A percentile compares a stretch with the other conserved stretches of the same genome.
Evolutionary conservation across 1,140 invertebrate genomes (phyloP).

Genomic region (Pectinophora gossypiella): DNA sequence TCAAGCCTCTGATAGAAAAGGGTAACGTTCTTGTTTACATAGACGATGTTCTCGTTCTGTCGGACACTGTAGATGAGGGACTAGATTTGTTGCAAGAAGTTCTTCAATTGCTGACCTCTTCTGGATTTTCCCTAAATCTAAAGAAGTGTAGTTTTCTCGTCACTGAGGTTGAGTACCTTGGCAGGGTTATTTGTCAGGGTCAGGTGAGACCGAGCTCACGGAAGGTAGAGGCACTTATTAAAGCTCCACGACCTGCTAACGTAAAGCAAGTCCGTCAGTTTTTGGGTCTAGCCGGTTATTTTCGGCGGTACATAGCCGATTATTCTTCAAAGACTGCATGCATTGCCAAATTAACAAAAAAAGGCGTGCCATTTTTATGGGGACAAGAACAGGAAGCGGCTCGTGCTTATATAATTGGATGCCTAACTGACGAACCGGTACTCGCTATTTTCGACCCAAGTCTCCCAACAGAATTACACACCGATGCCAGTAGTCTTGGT

Average conservation of each 20-base stretch:
- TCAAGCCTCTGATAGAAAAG: too few relatives aligned
- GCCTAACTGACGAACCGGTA: slow-evolving; percentile 11
- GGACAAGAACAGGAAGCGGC: background rate
- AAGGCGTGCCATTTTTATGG: slow-evolving; percentile 11
- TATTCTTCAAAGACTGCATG: slow-evolving; percentile 21
- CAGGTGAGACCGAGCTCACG: slow-evolving; percentile 27
- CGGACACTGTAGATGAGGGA: too few relatives aligned
- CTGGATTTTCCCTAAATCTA: slow-evolving; percentile 19
- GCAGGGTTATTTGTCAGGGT: slow-evolving; percentile 20
- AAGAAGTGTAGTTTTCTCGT: slow-evolving; percentile 17
- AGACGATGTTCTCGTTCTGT: too few relatives aligned
- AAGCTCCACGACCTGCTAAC: slow-evolving; percentile 30
- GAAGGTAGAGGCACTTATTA: slow-evolving; percentile 37
- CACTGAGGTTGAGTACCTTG: slow-evolving; percentile 22
- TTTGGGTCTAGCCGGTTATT: slow-evolving; percentile 36
- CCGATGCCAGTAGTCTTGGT: slow-evolving; percentile 30
- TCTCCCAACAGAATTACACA: slow-evolving; percentile 31
- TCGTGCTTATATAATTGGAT: background rate
- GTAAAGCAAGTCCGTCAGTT: slow-evolving; percentile 33
- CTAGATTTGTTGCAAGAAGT: too few relatives aligned
- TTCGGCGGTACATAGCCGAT: slow-evolving; percentile 31
- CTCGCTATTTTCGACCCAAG: slow-evolving; percentile 24
- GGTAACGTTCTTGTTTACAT: too few relatives aligned
- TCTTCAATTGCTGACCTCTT: too few relatives aligned
- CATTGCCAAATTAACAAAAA: slow-evolving; percentile 22